Evolutionary conservation across 2,113 vertebrate species (phyloP), one percentile per base, ranked within the genome.

Genomic region (Microcebus jonahi): DNA sequence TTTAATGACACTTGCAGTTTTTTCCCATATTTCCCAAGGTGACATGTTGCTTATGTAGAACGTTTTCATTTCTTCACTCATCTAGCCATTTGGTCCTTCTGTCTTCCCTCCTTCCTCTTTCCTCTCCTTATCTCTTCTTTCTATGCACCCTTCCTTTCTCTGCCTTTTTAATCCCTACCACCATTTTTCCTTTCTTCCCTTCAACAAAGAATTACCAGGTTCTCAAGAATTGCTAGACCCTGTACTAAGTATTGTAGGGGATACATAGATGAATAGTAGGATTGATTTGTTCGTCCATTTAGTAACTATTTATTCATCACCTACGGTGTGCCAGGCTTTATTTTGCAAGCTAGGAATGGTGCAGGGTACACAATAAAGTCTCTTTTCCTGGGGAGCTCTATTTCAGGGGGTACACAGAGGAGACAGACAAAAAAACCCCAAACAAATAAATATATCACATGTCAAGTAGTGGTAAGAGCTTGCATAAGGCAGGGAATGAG

Each of bases 11-110:
- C 2, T 71, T 70, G 8, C 2, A 50, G 29, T 50, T 73, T 89
- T 81, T 45, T 77, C 63, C 34, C 17, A 61, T 88, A 11, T 70
- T 94, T 91, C 63, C 61, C 45, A 85, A 91, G 86, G 80, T 91
- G 83, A 61, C 18, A 17, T 55, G 23, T 77, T 63, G 18, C 71
- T 90, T 82, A 57, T 36, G 14, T 53, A 61, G 45, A 92, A 27
- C 0, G 21, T 50, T 8, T 68, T 86, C 57, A 27, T 71, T 29
- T 82, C 21, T 73, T 77, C 8, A 68, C 55, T 93, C 34, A 14
- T 55, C 67, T 71, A 39, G 39, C 79, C 77, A 48, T 20, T 61
- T 67, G 27, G 36, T 67, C 1, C 12, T 79, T 89, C 7, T n/a
- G 31, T 53, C 25, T 61, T 61, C 36, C 5, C 15, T 61, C 25